Conservation (phyloP, 2,113 vertebrate species). For the Montifringilla adamsi region DNA sequence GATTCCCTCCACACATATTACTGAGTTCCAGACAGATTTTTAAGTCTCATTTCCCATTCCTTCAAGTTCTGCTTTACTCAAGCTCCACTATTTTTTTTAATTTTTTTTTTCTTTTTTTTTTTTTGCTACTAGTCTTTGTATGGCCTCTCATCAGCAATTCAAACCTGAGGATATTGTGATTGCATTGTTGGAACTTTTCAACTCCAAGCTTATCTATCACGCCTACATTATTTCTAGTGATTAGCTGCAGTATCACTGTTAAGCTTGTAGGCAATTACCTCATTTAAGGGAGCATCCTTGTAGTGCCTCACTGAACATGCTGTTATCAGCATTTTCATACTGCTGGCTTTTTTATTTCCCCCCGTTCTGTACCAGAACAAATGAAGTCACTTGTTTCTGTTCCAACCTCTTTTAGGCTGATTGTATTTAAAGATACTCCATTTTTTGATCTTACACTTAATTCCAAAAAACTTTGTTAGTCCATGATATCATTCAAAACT, state of each 20-base stretch:
- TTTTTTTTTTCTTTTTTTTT: background rate
- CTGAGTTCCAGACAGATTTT: constrained; percentile 29
- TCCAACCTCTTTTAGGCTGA: background rate
- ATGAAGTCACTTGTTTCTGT: background rate
- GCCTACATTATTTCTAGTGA: constrained; percentile 57
- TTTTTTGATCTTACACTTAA: background rate
- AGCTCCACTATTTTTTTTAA: background rate
- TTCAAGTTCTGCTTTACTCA: constrained; percentile 31
- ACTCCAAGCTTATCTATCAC: constrained; percentile 63
- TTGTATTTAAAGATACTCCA: background rate
- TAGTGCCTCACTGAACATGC: constrained; percentile 28
- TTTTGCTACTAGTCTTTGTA: background rate
- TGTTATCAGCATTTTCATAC: constrained; percentile 2
- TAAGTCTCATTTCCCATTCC: constrained; percentile 57
- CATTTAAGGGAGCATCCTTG: constrained; percentile 14
- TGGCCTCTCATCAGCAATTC: constrained; percentile 62
- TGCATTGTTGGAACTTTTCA: constrained; percentile 54
- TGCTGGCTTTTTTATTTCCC: background rate
- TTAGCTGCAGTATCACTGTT: constrained; percentile 60
- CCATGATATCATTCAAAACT: background rate
- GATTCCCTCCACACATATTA: background rate
- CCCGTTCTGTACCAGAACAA: background rate
- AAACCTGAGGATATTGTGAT: constrained; percentile 54
- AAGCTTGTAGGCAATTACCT: constrained; percentile 56
- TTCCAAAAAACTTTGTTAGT: background rate